A percentile compares a stretch with the other conserved stretches of the same genome.
Evolutionary conservation across 1,140 invertebrate species (phyloP).

Genomic region (Cryptotermes secundus): DNA sequence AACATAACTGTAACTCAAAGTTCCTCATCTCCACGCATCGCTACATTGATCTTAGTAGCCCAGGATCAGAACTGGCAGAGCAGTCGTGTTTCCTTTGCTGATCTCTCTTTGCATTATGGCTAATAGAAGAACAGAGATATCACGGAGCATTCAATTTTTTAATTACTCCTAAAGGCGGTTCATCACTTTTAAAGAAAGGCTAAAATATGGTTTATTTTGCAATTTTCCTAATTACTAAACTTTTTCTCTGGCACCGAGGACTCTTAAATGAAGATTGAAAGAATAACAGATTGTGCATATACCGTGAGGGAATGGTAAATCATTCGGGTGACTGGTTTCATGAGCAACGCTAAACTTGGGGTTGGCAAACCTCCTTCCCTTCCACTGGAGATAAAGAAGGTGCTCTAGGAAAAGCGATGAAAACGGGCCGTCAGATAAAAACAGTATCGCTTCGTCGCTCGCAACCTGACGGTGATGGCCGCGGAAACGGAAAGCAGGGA

Average conservation of each 20-base stretch:
- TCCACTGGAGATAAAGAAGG: not conserved
- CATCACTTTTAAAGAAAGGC: not conserved
- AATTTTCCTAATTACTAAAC: not conserved
- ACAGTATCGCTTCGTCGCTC: not conserved
- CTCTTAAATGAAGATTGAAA: constrained; percentile 1
- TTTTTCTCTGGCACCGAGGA: not conserved
- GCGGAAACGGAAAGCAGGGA: constrained; percentile 8
- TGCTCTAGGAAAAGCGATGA: not conserved
- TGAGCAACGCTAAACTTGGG: not conserved
- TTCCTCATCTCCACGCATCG: no score
- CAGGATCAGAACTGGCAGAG: no score
- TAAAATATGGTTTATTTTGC: constrained; percentile 16
- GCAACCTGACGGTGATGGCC: not conserved
- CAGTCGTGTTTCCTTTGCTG: no score
- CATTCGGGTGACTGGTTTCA: not conserved
- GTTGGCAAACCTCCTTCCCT: not conserved
- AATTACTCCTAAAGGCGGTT: not conserved
- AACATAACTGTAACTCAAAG: no score
- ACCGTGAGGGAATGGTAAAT: not conserved
- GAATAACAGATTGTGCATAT: not conserved
- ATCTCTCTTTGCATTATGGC: no score
- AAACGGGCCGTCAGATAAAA: not conserved
- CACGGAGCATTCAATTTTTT: not conserved
- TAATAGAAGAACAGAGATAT: no score
- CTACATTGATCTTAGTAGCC: no score